Evolutionary conservation across 1,140 invertebrate species (phyloP).

Genomic region (Zaprionus davidi): DNA sequence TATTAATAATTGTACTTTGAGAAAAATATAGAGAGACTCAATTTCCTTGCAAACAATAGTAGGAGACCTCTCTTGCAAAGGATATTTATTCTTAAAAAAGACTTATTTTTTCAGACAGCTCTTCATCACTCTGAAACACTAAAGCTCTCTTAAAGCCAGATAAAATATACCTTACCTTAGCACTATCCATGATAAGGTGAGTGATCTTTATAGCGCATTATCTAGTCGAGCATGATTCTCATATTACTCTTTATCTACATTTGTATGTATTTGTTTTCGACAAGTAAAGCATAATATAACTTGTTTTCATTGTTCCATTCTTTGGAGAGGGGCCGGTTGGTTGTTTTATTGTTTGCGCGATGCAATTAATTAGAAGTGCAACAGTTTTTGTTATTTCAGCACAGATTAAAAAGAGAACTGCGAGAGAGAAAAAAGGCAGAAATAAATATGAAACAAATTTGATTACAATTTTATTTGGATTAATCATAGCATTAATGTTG

Average conservation of each 20-base stretch:
- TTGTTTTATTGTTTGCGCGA: slow-evolving; percentile 34
- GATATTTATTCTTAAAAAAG: too few relatives aligned
- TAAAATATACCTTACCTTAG: neutral
- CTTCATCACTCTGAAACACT: too few relatives aligned
- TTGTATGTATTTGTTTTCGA: slow-evolving; percentile 33
- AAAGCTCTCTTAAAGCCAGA: too few relatives aligned
- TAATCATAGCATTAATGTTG: neutral
- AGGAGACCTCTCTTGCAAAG: too few relatives aligned
- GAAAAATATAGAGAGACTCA: too few relatives aligned
- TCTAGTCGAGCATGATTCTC: neutral
- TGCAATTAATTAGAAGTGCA: slow-evolving; percentile 68
- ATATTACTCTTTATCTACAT: neutral
- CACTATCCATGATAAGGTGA: neutral
- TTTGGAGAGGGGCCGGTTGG: neutral
- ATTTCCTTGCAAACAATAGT: too few relatives aligned
- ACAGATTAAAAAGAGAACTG: neutral
- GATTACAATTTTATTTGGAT: neutral
- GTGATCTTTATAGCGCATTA: neutral
- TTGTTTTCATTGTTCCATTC: slow-evolving; percentile 3
- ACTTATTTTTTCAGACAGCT: too few relatives aligned
- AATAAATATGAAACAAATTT: neutral
- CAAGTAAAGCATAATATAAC: slow-evolving; percentile 5
- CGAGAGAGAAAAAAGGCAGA: neutral
- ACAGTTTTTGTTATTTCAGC: slow-evolving; percentile 23
- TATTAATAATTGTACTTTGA: too few relatives aligned